Conservation (phyloP, 2,888 invertebrate species). For the Elmis aenea region DNA sequence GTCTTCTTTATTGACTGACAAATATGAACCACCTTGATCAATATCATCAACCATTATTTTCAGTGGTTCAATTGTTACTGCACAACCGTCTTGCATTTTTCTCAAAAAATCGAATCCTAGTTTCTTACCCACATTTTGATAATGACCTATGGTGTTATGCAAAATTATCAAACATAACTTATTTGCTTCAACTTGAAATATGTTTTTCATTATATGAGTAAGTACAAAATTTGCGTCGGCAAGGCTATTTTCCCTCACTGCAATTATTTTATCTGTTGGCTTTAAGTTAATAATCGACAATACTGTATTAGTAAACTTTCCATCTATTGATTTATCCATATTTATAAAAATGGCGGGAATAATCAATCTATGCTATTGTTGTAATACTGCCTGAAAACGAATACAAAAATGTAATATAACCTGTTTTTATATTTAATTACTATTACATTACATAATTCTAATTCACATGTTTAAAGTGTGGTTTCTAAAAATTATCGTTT, state of each 20-base stretch:
- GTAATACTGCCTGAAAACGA: no score
- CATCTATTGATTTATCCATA: no score
- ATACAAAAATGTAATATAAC: no score
- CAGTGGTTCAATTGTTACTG: slow-evolving; percentile 53
- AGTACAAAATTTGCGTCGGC: slow-evolving; percentile 70
- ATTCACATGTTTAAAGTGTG: no score
- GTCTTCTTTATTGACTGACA: slow-evolving; percentile 36
- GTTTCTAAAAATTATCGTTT: no score
- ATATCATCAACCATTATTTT: slow-evolving; percentile 47
- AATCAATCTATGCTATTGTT: no score
- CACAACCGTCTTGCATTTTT: slow-evolving; percentile 47
- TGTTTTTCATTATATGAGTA: slow-evolving; percentile 62
- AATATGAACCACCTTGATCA: slow-evolving; percentile 23
- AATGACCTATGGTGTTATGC: slow-evolving; percentile 68
- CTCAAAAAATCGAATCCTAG: slow-evolving; percentile 65
- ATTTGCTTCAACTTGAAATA: slow-evolving; percentile 58
- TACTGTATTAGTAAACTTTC: slow-evolving; percentile 42
- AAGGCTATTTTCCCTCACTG: slow-evolving; percentile 64
- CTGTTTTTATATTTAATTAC: no score
- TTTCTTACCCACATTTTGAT: slow-evolving; percentile 68
- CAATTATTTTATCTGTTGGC: slow-evolving; percentile 55
- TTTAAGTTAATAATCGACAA: slow-evolving; percentile 62
- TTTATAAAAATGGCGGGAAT: no score
- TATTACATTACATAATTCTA: no score
- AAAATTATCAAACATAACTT: slow-evolving; percentile 60